A percentile compares a stretch with the other conserved stretches of the same genome.
Conservation (phyloP, 2,888 invertebrate genomes). For the Apodemia duryi region DNA sequence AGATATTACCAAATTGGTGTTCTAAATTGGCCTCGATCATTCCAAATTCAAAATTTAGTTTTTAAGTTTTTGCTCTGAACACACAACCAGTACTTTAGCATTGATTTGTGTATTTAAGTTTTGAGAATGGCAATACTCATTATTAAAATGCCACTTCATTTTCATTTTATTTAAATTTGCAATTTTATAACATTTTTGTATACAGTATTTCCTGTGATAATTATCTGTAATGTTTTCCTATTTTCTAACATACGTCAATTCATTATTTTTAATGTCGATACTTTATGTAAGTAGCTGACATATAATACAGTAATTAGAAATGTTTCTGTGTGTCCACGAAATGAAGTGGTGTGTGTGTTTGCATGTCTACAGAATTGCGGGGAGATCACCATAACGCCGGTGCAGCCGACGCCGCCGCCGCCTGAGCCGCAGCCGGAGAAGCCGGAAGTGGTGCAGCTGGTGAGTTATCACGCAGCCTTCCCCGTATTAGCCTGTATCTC, state of each 20-base stretch:
- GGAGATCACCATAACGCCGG: conserved; percentile 80
- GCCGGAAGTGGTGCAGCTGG: conserved; percentile 67
- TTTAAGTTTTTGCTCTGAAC: conserved; percentile 41
- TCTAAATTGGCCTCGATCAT: conserved; percentile 69
- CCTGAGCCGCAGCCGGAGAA: conserved; percentile 56
- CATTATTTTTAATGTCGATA: not conserved
- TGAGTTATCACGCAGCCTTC: conserved; percentile 38
- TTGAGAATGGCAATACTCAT: conserved; percentile 66
- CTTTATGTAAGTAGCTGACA: not conserved
- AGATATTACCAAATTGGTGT: conserved; percentile 64
- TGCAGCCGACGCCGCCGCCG: conserved; percentile 63
- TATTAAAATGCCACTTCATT: conserved; percentile 55
- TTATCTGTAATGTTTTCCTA: too few relatives aligned
- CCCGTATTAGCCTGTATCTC: too few relatives aligned
- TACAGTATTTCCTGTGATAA: too few relatives aligned
- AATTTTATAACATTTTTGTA: conserved; percentile 18
- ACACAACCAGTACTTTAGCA: conserved; percentile 18
- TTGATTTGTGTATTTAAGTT: conserved; percentile 15
- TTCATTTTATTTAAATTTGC: conserved; percentile 30
- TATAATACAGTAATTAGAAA: not conserved
- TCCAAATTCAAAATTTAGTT: conserved; percentile 75
- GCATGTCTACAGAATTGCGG: conserved; percentile 68
- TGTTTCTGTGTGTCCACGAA: not conserved
- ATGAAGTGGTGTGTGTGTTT: not conserved
- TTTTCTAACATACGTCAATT: too few relatives aligned